Evolutionary conservation across 2,888 invertebrate species (phyloP), one percentile per base, ranked within the genome.

Genomic region (Thumatha senex): DNA sequence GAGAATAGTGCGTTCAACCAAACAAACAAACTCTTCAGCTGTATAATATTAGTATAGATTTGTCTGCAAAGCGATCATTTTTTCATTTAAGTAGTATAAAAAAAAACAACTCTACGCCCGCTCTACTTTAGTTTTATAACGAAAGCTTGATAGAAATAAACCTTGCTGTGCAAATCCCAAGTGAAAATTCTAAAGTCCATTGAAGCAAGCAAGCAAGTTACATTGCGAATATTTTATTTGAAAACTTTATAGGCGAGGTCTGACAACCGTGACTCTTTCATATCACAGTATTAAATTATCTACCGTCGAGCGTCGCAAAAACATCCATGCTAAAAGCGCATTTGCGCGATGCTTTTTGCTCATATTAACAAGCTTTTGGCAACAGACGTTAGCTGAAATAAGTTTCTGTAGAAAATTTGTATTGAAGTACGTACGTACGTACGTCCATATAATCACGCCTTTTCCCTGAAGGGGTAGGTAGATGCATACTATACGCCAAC

Each of bases 141-240:
- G 42, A 34, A 55, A 61, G 67, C 59, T 59, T 54, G 54, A 66
- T 62, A 51, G 51, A 43, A 62, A 67, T 45, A 52, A 60, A 57
- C 60, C 58, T 53, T 52, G 55, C 51, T 48, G 52, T 56, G 58
- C 51, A 62, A 70, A 67, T 57, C 54, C 43, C 46, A 61, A 63
- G 61, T 59, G 54, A 58, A 69, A 65, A 65, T 68, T 67, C 58
- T 60, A 65, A 69, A 67, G 63, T 68, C 69, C 63, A 63, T 63
- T 57, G 53, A 63, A 47, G 63, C 66, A 63, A 67, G 69, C 66
- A 64, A 68, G 70, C 40, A 40, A 56, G 61, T 60, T 65, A 57
- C 46, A 60, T 58, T 59, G 61, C 67, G 71, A 72, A 74, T 75
- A 74, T 69, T 73, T 73, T 65, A 74, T 71, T 60, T 54, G 18